These are phyloP conservation scores for Nematolebias whitei DNA, from an alignment of 2,113 vertebrate genomes.

Conservation along the genomic window DNA sequence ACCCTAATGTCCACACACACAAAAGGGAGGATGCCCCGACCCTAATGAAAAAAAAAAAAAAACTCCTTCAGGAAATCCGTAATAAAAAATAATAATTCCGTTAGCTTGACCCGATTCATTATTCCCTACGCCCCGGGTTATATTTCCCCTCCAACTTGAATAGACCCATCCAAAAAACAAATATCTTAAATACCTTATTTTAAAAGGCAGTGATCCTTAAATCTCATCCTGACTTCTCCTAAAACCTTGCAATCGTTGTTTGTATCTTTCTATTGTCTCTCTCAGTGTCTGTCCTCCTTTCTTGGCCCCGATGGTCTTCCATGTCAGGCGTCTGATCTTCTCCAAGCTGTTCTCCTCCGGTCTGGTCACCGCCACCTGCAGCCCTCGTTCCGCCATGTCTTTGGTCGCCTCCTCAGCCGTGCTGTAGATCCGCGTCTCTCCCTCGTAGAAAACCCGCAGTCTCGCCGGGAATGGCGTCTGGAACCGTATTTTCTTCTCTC, in stretches of 20 bases:
- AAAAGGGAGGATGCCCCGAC: too few species aligned
- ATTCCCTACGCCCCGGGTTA: too few species aligned
- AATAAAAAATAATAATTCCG: too few species aligned
- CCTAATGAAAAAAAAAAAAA: too few species aligned
- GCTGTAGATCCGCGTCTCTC: neutral
- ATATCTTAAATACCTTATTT: too few species aligned
- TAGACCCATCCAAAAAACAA: too few species aligned
- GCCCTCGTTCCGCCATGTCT: neutral
- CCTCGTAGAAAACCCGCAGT: neutral
- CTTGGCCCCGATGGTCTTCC: neutral
- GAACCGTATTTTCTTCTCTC: too few species aligned
- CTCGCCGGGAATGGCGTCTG: neutral
- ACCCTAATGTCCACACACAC: too few species aligned
- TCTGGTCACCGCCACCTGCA: neutral
- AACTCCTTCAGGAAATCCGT: too few species aligned
- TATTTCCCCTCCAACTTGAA: too few species aligned
- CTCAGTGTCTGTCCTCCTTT: neutral
- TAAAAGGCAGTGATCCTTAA: too few species aligned
- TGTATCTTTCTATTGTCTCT: neutral
- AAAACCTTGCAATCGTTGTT: neutral
- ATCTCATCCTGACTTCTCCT: neutral
- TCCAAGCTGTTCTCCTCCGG: neutral
- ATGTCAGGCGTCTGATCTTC: neutral
- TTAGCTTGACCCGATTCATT: too few species aligned
- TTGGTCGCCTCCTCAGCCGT: neutral